Conservation (phyloP, 1,140 invertebrate genomes). For the Panagrolaimus sp. region DNA sequence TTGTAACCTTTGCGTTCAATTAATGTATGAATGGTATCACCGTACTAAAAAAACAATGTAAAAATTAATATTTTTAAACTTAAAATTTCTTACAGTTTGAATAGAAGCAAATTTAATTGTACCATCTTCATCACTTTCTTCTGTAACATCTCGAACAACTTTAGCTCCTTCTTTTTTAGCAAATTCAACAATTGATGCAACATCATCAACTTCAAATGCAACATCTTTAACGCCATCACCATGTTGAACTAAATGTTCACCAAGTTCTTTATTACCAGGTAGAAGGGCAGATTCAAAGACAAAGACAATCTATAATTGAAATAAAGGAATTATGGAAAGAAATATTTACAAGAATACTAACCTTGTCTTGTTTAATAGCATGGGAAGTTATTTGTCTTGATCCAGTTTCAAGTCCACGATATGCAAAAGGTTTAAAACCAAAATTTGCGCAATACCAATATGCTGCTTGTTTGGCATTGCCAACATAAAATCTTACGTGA, state of each 20-base stretch:
- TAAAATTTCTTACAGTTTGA: constrained; percentile 69
- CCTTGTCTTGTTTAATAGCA: constrained; percentile 83
- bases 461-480: constrained; percentile 94
- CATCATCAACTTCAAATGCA: constrained; percentile 86
- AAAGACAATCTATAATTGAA: constrained; percentile 75
- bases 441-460: constrained; percentile 82
- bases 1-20: constrained; percentile 78
- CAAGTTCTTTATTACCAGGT: constrained; percentile 69
- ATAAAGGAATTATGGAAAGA: constrained; percentile 28
- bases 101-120: constrained; percentile 76
- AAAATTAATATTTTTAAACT: not conserved
- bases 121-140: constrained; percentile 78
- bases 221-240: constrained; percentile 95
- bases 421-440: constrained; percentile 85
- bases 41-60: constrained; percentile 69
- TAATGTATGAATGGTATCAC: constrained; percentile 90
- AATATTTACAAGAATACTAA: constrained; percentile 19
- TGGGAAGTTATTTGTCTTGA: constrained; percentile 74
- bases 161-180: constrained; percentile 77
- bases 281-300: constrained; percentile 85
- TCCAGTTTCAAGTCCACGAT: constrained; percentile 89
- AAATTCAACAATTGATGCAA: constrained; percentile 76
- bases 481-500: constrained; percentile 90
- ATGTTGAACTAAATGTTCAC: constrained; percentile 74
- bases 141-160: constrained; percentile 78